Evolutionary conservation across 2,888 invertebrate genomes (phyloP).

Genomic region (Halictus quadricinctus): DNA sequence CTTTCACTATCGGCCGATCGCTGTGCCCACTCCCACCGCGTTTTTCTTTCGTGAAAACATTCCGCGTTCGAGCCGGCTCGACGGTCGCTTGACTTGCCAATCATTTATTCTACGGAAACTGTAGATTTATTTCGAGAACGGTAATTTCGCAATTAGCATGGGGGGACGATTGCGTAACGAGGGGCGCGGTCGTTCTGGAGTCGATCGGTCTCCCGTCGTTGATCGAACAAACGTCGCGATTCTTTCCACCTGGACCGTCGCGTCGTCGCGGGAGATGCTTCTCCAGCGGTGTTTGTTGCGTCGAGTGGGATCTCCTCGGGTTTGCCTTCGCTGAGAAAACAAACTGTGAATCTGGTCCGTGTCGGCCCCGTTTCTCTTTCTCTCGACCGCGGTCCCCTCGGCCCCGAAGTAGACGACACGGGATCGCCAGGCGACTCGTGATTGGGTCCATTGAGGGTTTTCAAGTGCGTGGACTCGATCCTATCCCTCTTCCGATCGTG

Average conservation of each 20-base stretch:
- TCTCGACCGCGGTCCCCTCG: constrained; percentile 58
- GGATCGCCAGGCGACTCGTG: constrained; percentile 69
- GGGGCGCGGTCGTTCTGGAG: constrained; percentile 17
- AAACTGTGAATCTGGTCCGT: constrained; percentile 75
- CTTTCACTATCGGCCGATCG: constrained; percentile 5
- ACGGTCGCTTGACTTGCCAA: background rate
- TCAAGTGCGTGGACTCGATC: constrained; percentile 71
- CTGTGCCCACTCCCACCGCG: background rate
- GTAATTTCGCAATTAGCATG: constrained; percentile 24
- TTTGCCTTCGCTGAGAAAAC: constrained; percentile 78
- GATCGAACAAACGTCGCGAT: constrained; percentile 48
- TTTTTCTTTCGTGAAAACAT: constrained; percentile 3
- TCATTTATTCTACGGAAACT: constrained; percentile 21
- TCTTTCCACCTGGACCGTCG: constrained; percentile 36
- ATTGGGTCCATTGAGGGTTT: constrained; percentile 79
- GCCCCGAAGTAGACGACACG: constrained; percentile 71
- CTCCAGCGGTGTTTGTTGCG: constrained; percentile 76
- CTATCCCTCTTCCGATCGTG: constrained; percentile 70
- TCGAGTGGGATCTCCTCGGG: constrained; percentile 75
- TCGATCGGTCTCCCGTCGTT: constrained; percentile 23
- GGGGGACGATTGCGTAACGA: constrained; percentile 4
- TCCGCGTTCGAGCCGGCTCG: background rate
- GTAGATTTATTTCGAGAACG: background rate
- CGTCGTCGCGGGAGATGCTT: background rate
- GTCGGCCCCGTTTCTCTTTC: constrained; percentile 35